Evolutionary conservation across 2,888 invertebrate genomes (phyloP), one percentile per base, ranked within the genome.

Genomic region (Caenorhabditis afra): DNA sequence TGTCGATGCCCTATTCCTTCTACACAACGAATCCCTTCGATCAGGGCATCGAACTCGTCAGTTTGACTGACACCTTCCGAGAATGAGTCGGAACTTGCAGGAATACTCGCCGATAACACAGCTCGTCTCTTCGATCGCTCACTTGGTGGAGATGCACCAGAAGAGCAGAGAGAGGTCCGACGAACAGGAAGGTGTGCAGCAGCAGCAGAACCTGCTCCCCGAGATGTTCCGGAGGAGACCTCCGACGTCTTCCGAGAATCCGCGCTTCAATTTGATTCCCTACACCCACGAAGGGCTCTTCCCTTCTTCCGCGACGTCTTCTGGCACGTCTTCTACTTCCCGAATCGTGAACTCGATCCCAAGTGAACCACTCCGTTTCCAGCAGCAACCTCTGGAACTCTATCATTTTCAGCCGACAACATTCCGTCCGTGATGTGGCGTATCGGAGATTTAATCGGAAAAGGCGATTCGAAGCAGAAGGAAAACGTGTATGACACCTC

Each of bases 81-180:
- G n/a, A n/a, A n/a, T 50, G 22, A 14, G 8, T 67, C 58, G n/a
- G n/a, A n/a, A n/a, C n/a, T n/a, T n/a, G n/a, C 45, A 71, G 77
- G 78, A 78, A 22, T 78, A 73, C 22, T 78, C 78, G 1, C 78
- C 78, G 37, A 67, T 78, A 5, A 78, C 78, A 23, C 79, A 79
- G 58, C 10, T 79, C 4, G 79, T 74, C 7, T 79, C 79, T 8
- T 79, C 79, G 0, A 52, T 79, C 23, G 79, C 79, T 23, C 73
- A 79, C 50, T 11, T 79, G 2, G 45, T 79, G 3, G 79, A 79
- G 53, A 67, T 79, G 74, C 73, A 74, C 18, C 73, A 74, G 23
- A 58, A 50, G 35, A 57, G 55, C 41, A 58, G 68, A 53, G 74
- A 74, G 45, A 37, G 49, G 35, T 44, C 53, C 29, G 70, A 70